Percentiles rank a stretch among this genome's conserved stretches.
Evolutionary conservation across 1,140 invertebrate species (phyloP).

Genomic region (Copidosoma floridanum): DNA sequence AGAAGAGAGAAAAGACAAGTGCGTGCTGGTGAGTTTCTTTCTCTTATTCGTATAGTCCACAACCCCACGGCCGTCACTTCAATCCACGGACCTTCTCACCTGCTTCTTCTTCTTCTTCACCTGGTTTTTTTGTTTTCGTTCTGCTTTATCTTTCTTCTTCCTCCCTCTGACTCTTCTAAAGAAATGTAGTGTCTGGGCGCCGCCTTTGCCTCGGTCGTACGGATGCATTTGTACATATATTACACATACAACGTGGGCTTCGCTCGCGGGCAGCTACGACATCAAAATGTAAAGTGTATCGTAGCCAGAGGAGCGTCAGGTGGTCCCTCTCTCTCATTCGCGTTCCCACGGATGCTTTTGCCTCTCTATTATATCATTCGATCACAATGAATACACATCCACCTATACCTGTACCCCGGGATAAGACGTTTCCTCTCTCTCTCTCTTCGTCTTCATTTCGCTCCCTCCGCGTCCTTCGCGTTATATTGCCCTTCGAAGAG

Average conservation of each 20-base stretch:
- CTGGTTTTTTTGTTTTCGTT: not conserved
- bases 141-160: not conserved
- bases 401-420: too few relatives aligned
- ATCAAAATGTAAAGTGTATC: constrained; percentile 43
- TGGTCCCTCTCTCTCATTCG: constrained; percentile 47
- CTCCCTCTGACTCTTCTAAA: not conserved
- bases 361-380: constrained; percentile 54
- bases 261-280: constrained; percentile 27
- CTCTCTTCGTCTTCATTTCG: not conserved
- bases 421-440: not conserved
- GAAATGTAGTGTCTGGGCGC: constrained; percentile 19
- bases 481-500: not conserved
- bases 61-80: constrained; percentile 8
- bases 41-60: not conserved
- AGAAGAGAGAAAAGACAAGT: constrained; percentile 11
- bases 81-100: constrained; percentile 19
- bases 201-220: constrained; percentile 1
- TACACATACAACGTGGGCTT: not conserved
- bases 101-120: not conserved
- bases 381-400: constrained; percentile 49
- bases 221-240: not conserved
- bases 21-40: constrained; percentile 17
- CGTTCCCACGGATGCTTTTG: constrained; percentile 51
- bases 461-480: not conserved
- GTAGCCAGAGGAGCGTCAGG: constrained; percentile 48